Conservation (phyloP, 1,140 invertebrate genomes). For the Drosophila oshimai region DNA sequence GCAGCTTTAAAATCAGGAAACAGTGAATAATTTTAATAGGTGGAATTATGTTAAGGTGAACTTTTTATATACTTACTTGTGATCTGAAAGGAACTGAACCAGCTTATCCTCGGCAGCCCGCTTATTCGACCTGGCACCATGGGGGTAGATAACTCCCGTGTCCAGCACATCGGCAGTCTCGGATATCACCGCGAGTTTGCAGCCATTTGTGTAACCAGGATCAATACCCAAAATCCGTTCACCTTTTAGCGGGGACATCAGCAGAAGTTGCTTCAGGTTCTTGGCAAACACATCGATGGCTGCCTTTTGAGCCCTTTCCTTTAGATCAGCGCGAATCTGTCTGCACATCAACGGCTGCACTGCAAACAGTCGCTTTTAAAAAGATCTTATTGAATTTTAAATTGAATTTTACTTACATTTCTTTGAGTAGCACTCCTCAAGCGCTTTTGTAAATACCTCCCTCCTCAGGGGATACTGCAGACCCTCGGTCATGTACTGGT, state of each 20-base stretch:
- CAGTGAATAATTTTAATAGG: too few species aligned
- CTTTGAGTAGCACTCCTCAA: conserved; percentile 85
- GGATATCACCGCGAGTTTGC: conserved; percentile 91
- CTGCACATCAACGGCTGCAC: conserved; percentile 86
- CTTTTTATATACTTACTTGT: conserved; percentile 63
- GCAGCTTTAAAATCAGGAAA: conserved; percentile 83
- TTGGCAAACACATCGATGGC: conserved; percentile 92
- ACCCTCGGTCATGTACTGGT: conserved; percentile 82
- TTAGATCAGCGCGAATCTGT: conserved; percentile 88
- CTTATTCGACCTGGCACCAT: conserved; percentile 67
- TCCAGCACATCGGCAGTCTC: conserved; percentile 88
- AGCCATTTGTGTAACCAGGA: conserved; percentile 93
- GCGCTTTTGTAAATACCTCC: conserved; percentile 83
- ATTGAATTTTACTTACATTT: conserved; percentile 47
- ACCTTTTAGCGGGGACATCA: conserved; percentile 91
- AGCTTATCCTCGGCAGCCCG: conserved; percentile 53
- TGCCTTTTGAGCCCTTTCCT: conserved; percentile 89
- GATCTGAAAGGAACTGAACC: conserved; percentile 53
- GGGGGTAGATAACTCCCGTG: conserved; percentile 88
- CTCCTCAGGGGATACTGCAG: conserved; percentile 73
- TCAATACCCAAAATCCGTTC: conserved; percentile 92
- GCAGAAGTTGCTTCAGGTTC: conserved; percentile 92
- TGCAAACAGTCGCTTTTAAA: conserved; percentile 15
- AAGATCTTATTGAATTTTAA: background rate
- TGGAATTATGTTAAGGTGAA: too few species aligned